Evolutionary conservation across 2,888 invertebrate species (phyloP).

Genomic region (Pristionchus fissidentatus): DNA sequence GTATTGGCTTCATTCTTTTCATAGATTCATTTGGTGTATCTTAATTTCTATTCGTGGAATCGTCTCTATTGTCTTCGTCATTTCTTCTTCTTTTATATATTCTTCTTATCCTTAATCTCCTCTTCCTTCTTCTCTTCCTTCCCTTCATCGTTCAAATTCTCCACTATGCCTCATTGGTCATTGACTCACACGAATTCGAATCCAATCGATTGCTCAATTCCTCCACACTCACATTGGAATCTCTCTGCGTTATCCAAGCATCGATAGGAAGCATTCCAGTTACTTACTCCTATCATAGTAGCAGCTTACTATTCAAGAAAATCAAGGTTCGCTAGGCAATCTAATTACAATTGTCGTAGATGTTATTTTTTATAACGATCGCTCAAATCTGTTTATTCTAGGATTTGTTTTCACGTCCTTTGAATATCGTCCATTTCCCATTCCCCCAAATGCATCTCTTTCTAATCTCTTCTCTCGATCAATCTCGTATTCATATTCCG

Average conservation of each 20-base stretch:
- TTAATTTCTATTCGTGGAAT: not conserved
- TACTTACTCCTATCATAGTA: not conserved
- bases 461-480: not conserved
- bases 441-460: not conserved
- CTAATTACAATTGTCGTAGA: too few relatives aligned
- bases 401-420: not conserved
- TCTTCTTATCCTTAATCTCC: not conserved
- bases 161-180: constrained; percentile 7
- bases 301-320: too few relatives aligned
- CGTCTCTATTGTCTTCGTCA: not conserved
- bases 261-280: not conserved
- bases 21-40: not conserved
- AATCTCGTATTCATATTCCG: constrained; percentile 17
- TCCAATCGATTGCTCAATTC: not conserved
- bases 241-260: too few relatives aligned
- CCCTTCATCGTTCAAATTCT: not conserved
- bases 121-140: not conserved
- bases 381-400: not conserved
- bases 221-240: not conserved
- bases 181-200: not conserved
- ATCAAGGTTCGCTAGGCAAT: too few relatives aligned
- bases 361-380: not conserved
- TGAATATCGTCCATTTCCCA: not conserved
- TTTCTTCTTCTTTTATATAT: not conserved
- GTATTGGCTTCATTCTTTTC: too few relatives aligned